Percentiles rank a stretch among this genome's conserved stretches.
phyloP scores from a whole-genome alignment of 2,797 vertebrate species.

The Gymnocypris eckloni region DNA sequence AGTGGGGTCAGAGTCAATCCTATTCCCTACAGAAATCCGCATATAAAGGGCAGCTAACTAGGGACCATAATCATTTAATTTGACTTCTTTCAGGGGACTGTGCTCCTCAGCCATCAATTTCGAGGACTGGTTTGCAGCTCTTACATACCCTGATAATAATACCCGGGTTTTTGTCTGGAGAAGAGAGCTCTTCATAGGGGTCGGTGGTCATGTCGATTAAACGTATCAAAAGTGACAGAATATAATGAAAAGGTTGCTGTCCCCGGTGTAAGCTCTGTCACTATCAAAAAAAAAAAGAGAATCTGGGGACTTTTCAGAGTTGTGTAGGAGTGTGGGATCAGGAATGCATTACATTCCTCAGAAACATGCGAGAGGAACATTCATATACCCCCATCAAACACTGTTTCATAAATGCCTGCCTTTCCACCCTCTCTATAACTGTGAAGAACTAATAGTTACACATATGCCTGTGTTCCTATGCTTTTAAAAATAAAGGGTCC shows the following conservation, averaged over 20 bases:
- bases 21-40: slow-evolving; percentile 82
- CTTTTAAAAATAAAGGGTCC: background rate
- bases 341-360: slow-evolving; percentile 41
- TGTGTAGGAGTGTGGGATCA: slow-evolving; percentile 48
- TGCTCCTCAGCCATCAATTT: slow-evolving; percentile 74
- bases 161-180: slow-evolving; percentile 65
- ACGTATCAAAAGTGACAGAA: slow-evolving; percentile 77
- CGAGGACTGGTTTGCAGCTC: slow-evolving; percentile 79
- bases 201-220: slow-evolving; percentile 74
- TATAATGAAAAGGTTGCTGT: slow-evolving; percentile 75
- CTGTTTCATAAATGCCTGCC: background rate
- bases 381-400: slow-evolving; percentile 11
- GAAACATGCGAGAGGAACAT: background rate
- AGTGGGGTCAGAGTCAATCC: slow-evolving; percentile 75
- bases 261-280: slow-evolving; percentile 64
- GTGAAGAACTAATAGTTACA: slow-evolving; percentile 19
- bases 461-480: background rate
- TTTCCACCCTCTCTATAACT: slow-evolving; percentile 11
- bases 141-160: slow-evolving; percentile 84
- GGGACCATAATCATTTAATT: slow-evolving; percentile 86
- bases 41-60: slow-evolving; percentile 88
- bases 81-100: slow-evolving; percentile 79
- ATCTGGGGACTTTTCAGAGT: slow-evolving; percentile 48
- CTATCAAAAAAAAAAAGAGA: slow-evolving; percentile 51
- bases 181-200: slow-evolving; percentile 57